Evolutionary conservation across 2,888 invertebrate species (phyloP).

Genomic region (Caenorhabditis afra): DNA sequence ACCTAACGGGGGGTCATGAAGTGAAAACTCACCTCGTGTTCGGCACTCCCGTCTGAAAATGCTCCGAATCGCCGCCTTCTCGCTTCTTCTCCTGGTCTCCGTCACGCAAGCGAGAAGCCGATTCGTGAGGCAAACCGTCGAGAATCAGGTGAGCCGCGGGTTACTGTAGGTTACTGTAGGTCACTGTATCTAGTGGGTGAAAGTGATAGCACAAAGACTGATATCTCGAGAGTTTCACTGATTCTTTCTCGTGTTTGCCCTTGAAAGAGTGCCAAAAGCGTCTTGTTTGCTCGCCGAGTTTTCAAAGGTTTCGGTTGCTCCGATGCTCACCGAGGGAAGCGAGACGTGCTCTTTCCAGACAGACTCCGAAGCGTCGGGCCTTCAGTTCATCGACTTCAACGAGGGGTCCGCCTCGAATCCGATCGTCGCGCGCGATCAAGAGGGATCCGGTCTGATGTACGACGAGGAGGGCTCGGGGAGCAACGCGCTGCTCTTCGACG

Average conservation of each 20-base stretch:
- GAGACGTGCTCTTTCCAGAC: too few relatives aligned
- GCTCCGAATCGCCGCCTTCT: conserved; percentile 41
- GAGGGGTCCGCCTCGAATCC: conserved; percentile 46
- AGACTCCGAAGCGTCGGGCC: conserved; percentile 38
- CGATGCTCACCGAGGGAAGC: too few relatives aligned
- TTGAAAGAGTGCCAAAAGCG: conserved; percentile 31
- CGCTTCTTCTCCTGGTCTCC: conserved; percentile 15
- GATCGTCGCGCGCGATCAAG: conserved; percentile 34
- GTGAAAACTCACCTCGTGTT: conserved; percentile 20
- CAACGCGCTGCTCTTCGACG: conserved; percentile 25
- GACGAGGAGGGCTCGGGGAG: conserved; percentile 48
- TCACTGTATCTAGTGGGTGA: too few relatives aligned
- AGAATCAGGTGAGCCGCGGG: conserved; percentile 19
- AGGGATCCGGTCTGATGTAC: conserved; percentile 46
- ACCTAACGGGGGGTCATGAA: conserved; percentile 4
- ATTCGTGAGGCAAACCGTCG: conserved; percentile 13
- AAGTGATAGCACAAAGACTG: conserved; percentile 19
- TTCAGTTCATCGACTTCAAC: conserved; percentile 36
- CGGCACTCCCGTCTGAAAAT: conserved; percentile 17
- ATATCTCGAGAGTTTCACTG: conserved; percentile 33
- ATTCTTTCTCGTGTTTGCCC: conserved; percentile 15
- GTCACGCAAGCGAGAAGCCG: conserved; percentile 31
- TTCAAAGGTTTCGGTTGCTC: conserved; percentile 17
- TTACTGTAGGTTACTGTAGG: neutral
- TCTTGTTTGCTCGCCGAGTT: conserved; percentile 9